Evolutionary conservation across 2,113 vertebrate species (phyloP), one percentile per base, ranked within the genome.

Genomic region (Fulmarus glacialis): DNA sequence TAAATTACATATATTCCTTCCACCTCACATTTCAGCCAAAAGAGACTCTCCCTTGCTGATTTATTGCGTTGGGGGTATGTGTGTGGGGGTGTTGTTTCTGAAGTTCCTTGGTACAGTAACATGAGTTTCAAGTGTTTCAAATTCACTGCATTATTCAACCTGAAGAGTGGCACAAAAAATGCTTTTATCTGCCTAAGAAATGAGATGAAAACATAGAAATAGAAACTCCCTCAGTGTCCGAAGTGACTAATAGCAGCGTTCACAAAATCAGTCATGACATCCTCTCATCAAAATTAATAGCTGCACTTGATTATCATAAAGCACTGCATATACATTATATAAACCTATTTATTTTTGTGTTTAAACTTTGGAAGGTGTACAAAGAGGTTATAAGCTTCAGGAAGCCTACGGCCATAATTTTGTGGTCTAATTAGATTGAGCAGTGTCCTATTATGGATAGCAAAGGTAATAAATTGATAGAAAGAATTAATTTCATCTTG

Each of bases 41-140:
- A 50, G 27, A 68, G 38, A 47, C 18, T 27, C 36, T 27, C 14
- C 40, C 11, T 18, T 63, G 34, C 24, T 42, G 34, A 64, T 77
- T 50, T 52, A 40, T 1, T 29, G 16, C 0, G 0, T 2, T 2
- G 34, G 27, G 14, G 4, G 12, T 5, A 6, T 6, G 24, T 10
- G 60, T 8, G 48, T 14, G 48, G 8, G 7, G 9, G 22, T 43
- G 52, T 9, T 24, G 16, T 27, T 42, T 83, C 78, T 62, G 19
- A 60, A 78, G 52, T 23, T 79, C 36, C n/a, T 43, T 18, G 12
- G 19, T 63, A 74, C 11, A 18, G 13, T 19, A 30, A 56, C 1
- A 1, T 2, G 11, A 73, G 20, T 45, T 78, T n/a, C 15, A 64
- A 12, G 36, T 27, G 59, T 68, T 62, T 62, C 23, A 43, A 38